Evolutionary conservation across 2,888 invertebrate genomes (phyloP).

Genomic region (Harpalus rufipes): DNA sequence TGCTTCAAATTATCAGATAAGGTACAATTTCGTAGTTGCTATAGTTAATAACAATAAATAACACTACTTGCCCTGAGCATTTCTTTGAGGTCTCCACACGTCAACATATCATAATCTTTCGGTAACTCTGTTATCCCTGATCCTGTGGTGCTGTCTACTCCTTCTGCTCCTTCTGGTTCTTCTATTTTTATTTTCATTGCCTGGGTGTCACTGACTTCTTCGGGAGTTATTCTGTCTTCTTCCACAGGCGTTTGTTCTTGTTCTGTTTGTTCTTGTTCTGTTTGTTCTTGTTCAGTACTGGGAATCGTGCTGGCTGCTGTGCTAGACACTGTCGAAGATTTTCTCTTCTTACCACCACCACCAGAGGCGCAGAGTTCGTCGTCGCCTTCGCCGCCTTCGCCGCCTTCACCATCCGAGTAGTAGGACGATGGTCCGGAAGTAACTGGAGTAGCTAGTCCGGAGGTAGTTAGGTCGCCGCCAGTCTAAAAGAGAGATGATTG

Average conservation of each 20-base stretch:
- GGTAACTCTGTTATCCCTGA: background rate
- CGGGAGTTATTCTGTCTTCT: no score
- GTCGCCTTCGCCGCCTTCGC: background rate
- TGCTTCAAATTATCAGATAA: no score
- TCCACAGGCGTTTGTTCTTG: no score
- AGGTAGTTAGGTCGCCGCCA: constrained; percentile 24
- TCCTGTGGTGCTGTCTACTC: background rate
- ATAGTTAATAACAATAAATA: no score
- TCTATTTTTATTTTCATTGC: background rate
- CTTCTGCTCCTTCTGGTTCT: no score
- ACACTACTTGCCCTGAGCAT: background rate
- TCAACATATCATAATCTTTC: background rate
- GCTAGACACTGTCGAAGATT: constrained; percentile 6
- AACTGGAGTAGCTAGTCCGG: background rate
- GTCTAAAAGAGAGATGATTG: constrained; percentile 36
- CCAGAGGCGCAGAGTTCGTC: constrained; percentile 21
- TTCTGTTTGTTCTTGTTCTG: no score
- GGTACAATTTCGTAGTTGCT: no score
- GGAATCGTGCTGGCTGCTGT: no score
- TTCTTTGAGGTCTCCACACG: background rate
- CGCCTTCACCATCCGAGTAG: background rate
- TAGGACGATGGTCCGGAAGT: background rate
- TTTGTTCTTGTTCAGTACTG: no score
- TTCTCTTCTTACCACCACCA: constrained; percentile 54
- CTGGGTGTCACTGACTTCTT: background rate